These are phyloP conservation scores for Apeira syringaria DNA, from an alignment of 2,888 invertebrate species.

Conservation along the genomic window DNA sequence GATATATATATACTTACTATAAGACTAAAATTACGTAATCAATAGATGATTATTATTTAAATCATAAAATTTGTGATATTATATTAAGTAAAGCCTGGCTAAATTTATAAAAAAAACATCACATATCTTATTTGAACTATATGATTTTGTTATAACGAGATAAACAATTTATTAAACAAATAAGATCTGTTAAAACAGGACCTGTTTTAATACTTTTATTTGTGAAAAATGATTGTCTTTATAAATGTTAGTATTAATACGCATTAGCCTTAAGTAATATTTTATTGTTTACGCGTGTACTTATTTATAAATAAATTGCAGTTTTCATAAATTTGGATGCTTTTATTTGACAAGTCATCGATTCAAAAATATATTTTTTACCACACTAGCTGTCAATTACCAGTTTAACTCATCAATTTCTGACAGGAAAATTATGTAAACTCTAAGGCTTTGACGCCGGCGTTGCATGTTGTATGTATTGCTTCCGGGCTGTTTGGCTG, in stretches of 20 bases:
- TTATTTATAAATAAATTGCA: conserved; percentile 19
- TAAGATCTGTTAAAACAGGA: neutral
- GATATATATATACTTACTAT: no score
- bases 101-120: neutral
- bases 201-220: neutral
- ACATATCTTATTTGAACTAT: neutral
- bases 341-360: neutral
- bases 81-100: conserved; percentile 8
- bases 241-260: neutral
- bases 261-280: neutral
- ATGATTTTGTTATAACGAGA: neutral
- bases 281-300: conserved; percentile 13
- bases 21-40: no score
- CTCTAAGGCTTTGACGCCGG: no score
- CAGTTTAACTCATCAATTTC: no score
- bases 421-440: no score
- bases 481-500: no score
- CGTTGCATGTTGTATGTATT: no score
- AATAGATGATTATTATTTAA: neutral
- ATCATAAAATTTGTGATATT: conserved; percentile 20
- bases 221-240: no score
- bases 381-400: no score
- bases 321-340: conserved; percentile 3
- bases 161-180: neutral
- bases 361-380: no score